Base-by-base conservation (phyloP, 2,888 invertebrate species). In the Dyspetes luteomarginatus region DNA sequence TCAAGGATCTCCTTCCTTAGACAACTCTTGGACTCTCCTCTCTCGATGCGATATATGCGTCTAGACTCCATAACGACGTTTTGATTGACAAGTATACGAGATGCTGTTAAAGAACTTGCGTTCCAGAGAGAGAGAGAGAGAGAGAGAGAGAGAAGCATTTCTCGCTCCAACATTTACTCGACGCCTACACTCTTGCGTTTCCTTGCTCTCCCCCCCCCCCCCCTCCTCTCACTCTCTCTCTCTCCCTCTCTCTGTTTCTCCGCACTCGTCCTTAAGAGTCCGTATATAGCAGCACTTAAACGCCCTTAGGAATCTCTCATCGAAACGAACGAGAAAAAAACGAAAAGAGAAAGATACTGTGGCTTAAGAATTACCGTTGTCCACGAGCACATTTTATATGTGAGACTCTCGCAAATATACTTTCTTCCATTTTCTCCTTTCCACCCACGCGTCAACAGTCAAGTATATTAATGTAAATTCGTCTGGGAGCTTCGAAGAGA, bases 61-160 rank as follows among this genome's bases (percentile, higher is more conserved):
- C 87, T 86, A 86, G 87, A 88, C 87, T 80, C 79, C 78, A 84
- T 87, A 87, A 87, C 85, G 86, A 86, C 84, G 83, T 85, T 87
- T 87, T 86, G 84, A 86, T 86, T 86, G 88, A 88, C 88, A 88
- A 86, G 84, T 86, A 87, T 88, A 86, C 87, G 87, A 85, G 85
- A 75, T 72, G 71, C 74, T 67, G 73, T 83, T 82, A 74, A 71
- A 78, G 81, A 83, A 78, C 62, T 67, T 30, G 68, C 45, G 76
- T 45, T 24, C 28, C 64, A 69, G 19, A 15, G 19, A 30, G 69
- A 69, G 19, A 15, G 19, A 30, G 48, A 58, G n/a, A 41, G 60
- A 19, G 48, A 64, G 48, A 48, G 17, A 0, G 19, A 48, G 48
- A 48, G 62, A 7, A n/a, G 30, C 15, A 64, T 74, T 64, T 72